These are phyloP conservation scores for Nephrocerus scutellatus DNA, from an alignment of 2,888 invertebrate species.

Conservation along the genomic window DNA sequence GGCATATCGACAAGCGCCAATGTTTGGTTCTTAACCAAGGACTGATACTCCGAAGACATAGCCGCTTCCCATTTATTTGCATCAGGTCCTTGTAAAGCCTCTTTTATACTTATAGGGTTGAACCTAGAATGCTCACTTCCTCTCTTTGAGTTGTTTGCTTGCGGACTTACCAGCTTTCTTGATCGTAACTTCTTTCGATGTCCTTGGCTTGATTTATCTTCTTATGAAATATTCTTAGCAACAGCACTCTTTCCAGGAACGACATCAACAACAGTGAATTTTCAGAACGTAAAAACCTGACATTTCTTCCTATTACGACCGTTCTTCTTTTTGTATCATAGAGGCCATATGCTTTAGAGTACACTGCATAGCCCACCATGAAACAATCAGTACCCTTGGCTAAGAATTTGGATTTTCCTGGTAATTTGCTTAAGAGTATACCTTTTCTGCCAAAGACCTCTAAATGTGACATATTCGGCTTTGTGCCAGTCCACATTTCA, in stretches of 20 bases:
- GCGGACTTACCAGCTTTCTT: not conserved
- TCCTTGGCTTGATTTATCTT: not conserved
- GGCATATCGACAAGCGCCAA: no score
- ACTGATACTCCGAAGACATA: no score
- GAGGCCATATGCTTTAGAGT: conserved; percentile 8
- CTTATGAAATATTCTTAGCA: not conserved
- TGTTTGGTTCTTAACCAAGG: no score
- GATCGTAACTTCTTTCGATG: not conserved
- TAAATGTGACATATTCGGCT: conserved; percentile 11
- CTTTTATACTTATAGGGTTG: not conserved
- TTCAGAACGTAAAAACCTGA: conserved; percentile 3
- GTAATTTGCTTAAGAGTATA: conserved; percentile 13
- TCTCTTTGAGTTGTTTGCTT: no score
- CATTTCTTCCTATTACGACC: conserved; percentile 4
- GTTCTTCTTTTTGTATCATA: conserved; percentile 5
- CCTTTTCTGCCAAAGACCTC: conserved; percentile 14
- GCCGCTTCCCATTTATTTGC: conserved; percentile 2
- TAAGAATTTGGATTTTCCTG: conserved; percentile 10
- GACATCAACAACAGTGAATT: not conserved
- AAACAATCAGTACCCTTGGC: conserved; percentile 8
- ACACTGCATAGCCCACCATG: conserved; percentile 6
- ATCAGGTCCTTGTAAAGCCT: no score
- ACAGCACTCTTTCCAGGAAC: not conserved
- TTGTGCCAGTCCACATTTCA: no score
- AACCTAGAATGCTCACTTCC: not conserved